Percentiles rank a stretch among this genome's conserved stretches.
These are phyloP conservation scores for Dryobotodes eremita DNA, from an alignment of 2,888 invertebrate genomes.

Conservation along the genomic window DNA sequence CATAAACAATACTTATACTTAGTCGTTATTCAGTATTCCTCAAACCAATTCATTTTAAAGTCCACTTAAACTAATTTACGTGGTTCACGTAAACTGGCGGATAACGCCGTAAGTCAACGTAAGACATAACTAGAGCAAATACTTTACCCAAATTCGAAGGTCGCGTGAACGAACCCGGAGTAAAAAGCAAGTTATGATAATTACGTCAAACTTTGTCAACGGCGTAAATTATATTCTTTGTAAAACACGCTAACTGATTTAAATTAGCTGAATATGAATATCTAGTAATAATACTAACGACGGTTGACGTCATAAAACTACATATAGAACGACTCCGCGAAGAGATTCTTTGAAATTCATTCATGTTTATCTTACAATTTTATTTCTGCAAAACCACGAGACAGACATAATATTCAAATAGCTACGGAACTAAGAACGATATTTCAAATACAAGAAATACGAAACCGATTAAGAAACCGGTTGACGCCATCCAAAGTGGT, in stretches of 20 bases:
- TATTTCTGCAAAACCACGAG: constrained; percentile 29
- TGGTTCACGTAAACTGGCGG: background rate
- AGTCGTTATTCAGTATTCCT: background rate
- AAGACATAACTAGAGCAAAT: constrained; percentile 35
- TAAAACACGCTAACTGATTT: constrained; percentile 50
- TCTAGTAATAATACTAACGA: constrained; percentile 13
- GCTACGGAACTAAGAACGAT: constrained; percentile 9
- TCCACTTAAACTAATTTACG: background rate
- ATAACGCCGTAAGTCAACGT: constrained; percentile 33
- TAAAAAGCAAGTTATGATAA: constrained; percentile 62
- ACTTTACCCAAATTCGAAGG: constrained; percentile 53
- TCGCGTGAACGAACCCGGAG: constrained; percentile 52
- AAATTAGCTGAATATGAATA: constrained; percentile 44
- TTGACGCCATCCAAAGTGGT: constrained; percentile 69
- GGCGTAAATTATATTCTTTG: constrained; percentile 37
- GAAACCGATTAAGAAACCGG: constrained; percentile 69
- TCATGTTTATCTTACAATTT: constrained; percentile 46
- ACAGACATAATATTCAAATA: constrained; percentile 19
- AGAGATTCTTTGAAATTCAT: constrained; percentile 51
- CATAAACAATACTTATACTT: background rate
- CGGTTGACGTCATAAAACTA: constrained; percentile 35
- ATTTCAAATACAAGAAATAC: constrained; percentile 41
- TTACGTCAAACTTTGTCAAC: constrained; percentile 45
- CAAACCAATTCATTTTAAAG: constrained; percentile 29
- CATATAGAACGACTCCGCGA: constrained; percentile 1